Evolutionary conservation across 2,113 vertebrate species (phyloP).

Genomic region (Bubalus kerabau): DNA sequence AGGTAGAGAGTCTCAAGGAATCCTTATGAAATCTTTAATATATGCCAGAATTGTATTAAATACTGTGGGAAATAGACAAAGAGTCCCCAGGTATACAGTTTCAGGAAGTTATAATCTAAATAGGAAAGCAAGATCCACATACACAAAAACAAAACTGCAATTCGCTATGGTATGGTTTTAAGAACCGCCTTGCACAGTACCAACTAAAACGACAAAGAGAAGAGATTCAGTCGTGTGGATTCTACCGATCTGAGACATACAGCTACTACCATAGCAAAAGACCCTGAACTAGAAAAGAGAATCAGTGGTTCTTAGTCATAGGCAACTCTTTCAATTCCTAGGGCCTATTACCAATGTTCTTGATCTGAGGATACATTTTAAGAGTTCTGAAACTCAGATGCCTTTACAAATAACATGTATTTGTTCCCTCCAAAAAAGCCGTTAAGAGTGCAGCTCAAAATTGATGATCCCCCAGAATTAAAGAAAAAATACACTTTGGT

Average conservation of each 20-base stretch:
- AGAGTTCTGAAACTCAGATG: constrained; percentile 1
- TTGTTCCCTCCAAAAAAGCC: constrained; percentile 4
- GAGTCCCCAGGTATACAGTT: not conserved
- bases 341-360: not conserved
- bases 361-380: not conserved
- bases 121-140: not conserved
- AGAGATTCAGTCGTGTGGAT: not conserved
- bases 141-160: not conserved
- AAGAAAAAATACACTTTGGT: not conserved
- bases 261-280: not conserved
- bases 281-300: not conserved
- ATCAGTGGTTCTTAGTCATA: not conserved
- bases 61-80: not conserved
- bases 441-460: not conserved
- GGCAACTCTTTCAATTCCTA: not conserved
- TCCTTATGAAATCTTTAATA: constrained; percentile 14
- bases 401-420: not conserved
- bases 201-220: not conserved
- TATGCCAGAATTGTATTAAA: not conserved
- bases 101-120: constrained; percentile 27
- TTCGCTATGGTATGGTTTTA: not conserved
- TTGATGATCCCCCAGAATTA: not conserved
- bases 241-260: not conserved
- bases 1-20: not conserved
- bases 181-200: not conserved